Conservation (phyloP, 2,888 invertebrate genomes). For the Atrina japonica region DNA sequence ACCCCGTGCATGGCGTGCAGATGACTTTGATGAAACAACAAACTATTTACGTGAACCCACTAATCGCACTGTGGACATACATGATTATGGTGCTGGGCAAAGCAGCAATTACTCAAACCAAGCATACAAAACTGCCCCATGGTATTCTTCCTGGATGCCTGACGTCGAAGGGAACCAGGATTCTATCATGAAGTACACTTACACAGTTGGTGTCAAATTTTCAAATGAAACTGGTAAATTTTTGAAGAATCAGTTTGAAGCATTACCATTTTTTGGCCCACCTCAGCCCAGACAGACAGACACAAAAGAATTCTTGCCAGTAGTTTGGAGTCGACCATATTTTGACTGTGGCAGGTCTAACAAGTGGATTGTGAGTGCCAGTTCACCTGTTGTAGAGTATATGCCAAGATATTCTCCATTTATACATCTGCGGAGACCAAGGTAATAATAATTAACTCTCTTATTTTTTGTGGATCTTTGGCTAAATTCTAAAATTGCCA, state of each 20-base stretch:
- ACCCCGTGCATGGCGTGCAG: slow-evolving; percentile 89
- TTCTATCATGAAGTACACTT: slow-evolving; percentile 71
- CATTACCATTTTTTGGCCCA: slow-evolving; percentile 78
- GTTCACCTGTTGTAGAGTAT: slow-evolving; percentile 96
- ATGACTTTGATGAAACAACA: slow-evolving; percentile 88
- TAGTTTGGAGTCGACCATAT: slow-evolving; percentile 96
- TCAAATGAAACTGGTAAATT: slow-evolving; percentile 78
- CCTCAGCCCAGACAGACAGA: slow-evolving; percentile 78
- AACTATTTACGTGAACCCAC: slow-evolving; percentile 97
- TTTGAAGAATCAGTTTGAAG: slow-evolving; percentile 66
- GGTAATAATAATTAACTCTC: slow-evolving; percentile 59
- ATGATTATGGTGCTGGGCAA: slow-evolving; percentile 85
- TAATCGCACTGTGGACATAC: slow-evolving; percentile 89
- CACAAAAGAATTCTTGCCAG: slow-evolving; percentile 85
- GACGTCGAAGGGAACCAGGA: slow-evolving; percentile 92
- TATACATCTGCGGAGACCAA: slow-evolving; percentile 75
- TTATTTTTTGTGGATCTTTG: no score
- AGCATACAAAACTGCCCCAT: slow-evolving; percentile 94
- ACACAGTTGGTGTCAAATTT: slow-evolving; percentile 75
- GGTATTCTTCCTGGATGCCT: slow-evolving; percentile 95
- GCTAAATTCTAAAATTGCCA: no score
- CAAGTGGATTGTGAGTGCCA: slow-evolving; percentile 96
- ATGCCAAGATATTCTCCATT: slow-evolving; percentile 85
- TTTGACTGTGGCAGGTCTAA: slow-evolving; percentile 97
- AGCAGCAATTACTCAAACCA: slow-evolving; percentile 95